These are phyloP conservation scores for Strigamia transsilvanica DNA, from an alignment of 2,888 invertebrate species.

Conservation along the genomic window DNA sequence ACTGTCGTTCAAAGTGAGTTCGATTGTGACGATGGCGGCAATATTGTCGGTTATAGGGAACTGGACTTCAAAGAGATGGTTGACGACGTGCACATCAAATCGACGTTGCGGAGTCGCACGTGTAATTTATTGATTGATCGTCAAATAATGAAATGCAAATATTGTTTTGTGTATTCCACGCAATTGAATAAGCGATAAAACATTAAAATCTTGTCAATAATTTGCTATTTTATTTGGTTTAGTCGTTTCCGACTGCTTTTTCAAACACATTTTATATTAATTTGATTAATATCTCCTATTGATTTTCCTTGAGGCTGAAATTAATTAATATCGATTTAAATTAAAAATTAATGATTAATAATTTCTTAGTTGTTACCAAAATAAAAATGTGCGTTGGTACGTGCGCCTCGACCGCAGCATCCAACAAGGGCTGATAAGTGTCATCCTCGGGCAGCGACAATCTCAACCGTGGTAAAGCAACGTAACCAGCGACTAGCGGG, in stretches of 20 bases:
- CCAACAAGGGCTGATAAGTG: conserved; percentile 46
- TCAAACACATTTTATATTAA: not conserved
- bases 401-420: conserved; percentile 44
- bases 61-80: not conserved
- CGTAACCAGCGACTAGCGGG: conserved; percentile 78
- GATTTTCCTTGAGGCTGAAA: conserved; percentile 35
- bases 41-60: not conserved
- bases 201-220: no score
- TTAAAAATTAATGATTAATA: not conserved
- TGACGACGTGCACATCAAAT: not conserved
- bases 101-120: not conserved
- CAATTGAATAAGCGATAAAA: not conserved
- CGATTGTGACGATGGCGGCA: not conserved
- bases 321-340: not conserved
- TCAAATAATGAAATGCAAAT: not conserved
- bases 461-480: conserved; percentile 72
- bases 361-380: conserved; percentile 29
- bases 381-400: conserved; percentile 56
- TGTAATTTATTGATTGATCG: not conserved
- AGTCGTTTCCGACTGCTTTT: not conserved
- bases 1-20: not conserved
- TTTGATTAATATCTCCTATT: not conserved
- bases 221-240: not conserved
- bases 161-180: not conserved
- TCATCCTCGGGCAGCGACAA: conserved; percentile 59